These are phyloP conservation scores for Hexactinellida sp. DNA, from an alignment of 37 sponge, comb jelly and placozoan species.

Conservation along the genomic window DNA sequence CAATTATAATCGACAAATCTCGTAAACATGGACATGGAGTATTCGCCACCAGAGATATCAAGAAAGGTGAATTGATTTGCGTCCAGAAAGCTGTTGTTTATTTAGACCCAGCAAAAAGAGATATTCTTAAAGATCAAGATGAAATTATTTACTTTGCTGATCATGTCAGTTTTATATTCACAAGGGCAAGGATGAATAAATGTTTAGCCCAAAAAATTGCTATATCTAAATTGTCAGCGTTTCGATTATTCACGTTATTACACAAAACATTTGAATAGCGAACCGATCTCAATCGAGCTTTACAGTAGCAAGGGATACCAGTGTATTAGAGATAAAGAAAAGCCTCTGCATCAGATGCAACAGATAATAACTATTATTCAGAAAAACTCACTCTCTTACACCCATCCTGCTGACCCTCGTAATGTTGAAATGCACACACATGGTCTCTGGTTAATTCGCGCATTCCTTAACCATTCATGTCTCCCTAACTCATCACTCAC, in stretches of 20 bases:
- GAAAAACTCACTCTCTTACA: not conserved
- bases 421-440: not conserved
- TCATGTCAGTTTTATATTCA: too few relatives aligned
- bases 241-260: not conserved
- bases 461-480: not conserved
- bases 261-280: not conserved
- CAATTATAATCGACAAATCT: not conserved
- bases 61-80: not conserved
- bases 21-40: not conserved
- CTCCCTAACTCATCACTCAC: not conserved
- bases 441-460: not conserved
- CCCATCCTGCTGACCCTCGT: not conserved
- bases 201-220: not conserved
- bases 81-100: not conserved
- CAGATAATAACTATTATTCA: not conserved
- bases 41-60: not conserved
- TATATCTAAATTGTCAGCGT: not conserved
- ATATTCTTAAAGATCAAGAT: too few relatives aligned
- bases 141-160: too few relatives aligned
- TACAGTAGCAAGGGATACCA: not conserved
- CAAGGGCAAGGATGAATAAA: not conserved
- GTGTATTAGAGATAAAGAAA: not conserved
- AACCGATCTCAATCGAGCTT: not conserved
- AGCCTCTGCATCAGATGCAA: not conserved
- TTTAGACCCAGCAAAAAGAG: too few relatives aligned